Percentiles rank a stretch among this genome's conserved stretches.
phyloP scores from a whole-genome alignment of 2,113 vertebrate genomes.

The Alethe castanea region DNA sequence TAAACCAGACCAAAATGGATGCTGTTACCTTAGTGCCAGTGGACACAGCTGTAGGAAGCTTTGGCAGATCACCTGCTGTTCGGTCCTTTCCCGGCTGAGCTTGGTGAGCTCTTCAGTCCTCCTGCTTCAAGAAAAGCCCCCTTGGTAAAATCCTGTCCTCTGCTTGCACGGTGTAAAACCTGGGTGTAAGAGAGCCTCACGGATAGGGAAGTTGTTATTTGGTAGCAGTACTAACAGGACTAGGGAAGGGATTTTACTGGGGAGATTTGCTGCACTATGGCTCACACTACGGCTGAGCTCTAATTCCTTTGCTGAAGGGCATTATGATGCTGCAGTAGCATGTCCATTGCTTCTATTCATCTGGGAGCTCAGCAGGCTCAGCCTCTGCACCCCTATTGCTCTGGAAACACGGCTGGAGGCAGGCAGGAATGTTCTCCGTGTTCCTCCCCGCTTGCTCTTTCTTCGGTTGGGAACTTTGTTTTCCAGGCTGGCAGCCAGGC shows the following conservation, averaged over 20 bases:
- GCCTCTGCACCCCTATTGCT: not conserved
- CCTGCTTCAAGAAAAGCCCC: not conserved
- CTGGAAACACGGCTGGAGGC: not conserved
- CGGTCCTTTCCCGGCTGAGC: not conserved
- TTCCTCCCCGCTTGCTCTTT: not conserved
- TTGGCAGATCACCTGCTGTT: not conserved
- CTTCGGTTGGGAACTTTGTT: not conserved
- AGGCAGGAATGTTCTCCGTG: not conserved
- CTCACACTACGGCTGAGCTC: not conserved
- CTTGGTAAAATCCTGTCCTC: not conserved
- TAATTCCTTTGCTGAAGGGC: not conserved
- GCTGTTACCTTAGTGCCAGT: not conserved
- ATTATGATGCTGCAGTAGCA: not conserved
- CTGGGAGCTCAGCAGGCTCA: not conserved
- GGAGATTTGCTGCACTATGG: not conserved
- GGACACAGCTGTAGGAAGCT: not conserved
- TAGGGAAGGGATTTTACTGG: not conserved
- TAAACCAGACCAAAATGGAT: not conserved
- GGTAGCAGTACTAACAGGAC: not conserved
- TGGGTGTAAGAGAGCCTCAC: not conserved
- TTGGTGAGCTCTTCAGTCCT: not conserved
- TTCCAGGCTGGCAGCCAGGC: not conserved
- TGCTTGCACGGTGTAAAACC: not conserved
- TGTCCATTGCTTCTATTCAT: not conserved
- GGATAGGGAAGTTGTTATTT: not conserved